Evolutionary conservation across 2,113 vertebrate species (phyloP).

Genomic region (Gambusia affinis): DNA sequence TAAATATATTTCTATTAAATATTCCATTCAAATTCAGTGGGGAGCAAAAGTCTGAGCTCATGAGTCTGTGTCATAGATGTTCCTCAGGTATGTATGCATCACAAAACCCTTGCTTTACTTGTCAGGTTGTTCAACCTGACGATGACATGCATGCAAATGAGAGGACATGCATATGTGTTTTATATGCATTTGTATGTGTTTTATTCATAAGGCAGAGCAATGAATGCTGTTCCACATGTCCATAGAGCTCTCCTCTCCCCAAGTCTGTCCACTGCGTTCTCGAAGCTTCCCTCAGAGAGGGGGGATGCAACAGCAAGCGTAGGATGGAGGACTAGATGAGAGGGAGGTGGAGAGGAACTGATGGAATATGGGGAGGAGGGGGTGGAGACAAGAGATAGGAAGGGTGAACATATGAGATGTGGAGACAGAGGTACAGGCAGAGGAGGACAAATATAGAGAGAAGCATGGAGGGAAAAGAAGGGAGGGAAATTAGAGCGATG

Average conservation of each 20-base stretch:
- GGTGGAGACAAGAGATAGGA: neutral
- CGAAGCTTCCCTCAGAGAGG: constrained; percentile 57
- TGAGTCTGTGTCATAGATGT: neutral
- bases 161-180: constrained; percentile 35
- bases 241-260: constrained; percentile 42
- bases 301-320: constrained; percentile 1
- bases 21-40: constrained; percentile 24
- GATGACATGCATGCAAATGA: constrained; percentile 22
- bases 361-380: constrained; percentile 23
- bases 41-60: neutral
- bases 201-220: constrained; percentile 62
- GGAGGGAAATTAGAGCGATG: constrained; percentile 30
- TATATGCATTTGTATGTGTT: constrained; percentile 7
- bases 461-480: constrained; percentile 20
- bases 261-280: constrained; percentile 52
- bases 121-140: constrained; percentile 25
- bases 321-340: constrained; percentile 1
- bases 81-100: constrained; percentile 30
- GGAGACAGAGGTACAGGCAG: constrained; percentile 33
- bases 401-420: constrained; percentile 16
- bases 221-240: constrained; percentile 57
- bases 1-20: constrained; percentile 21
- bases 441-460: constrained; percentile 55
- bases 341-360: constrained; percentile 18
- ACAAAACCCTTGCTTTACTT: constrained; percentile 20